Percentiles rank a stretch among this genome's conserved stretches.
Evolutionary conservation across 2,888 invertebrate genomes (phyloP).

Genomic region (Callinectes sapidus): DNA sequence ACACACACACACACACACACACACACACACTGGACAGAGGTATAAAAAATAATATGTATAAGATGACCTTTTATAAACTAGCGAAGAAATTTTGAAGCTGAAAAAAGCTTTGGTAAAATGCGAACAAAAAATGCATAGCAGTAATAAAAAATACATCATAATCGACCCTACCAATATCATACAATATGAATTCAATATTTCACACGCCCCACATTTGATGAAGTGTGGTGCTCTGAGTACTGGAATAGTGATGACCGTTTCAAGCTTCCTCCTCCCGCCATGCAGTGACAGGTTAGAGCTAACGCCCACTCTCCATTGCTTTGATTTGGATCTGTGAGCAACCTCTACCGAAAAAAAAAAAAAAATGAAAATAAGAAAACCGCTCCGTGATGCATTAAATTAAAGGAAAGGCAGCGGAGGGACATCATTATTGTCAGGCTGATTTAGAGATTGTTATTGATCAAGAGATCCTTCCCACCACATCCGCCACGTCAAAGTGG

Average conservation of each 20-base stretch:
- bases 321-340: background rate
- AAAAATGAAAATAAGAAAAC: background rate
- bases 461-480: background rate
- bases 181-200: background rate
- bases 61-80: too few species aligned
- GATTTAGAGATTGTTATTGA: background rate
- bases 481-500: background rate
- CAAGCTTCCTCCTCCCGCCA: background rate
- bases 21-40: background rate
- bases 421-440: background rate
- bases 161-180: too few species aligned
- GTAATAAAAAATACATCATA: too few species aligned
- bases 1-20: background rate
- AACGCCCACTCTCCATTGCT: background rate
- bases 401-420: background rate
- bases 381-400: background rate
- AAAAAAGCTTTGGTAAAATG: too few species aligned
- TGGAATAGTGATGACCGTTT: background rate
- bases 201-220: background rate
- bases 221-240: background rate
- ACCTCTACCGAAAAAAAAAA: background rate
- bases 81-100: too few species aligned
- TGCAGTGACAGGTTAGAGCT: background rate
- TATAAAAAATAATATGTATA: too few species aligned
- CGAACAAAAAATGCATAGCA: too few species aligned